Evolutionary conservation across 2,113 vertebrate genomes (phyloP), one percentile per base, ranked within the genome.

Genomic region (Ceyx melanurus): DNA sequence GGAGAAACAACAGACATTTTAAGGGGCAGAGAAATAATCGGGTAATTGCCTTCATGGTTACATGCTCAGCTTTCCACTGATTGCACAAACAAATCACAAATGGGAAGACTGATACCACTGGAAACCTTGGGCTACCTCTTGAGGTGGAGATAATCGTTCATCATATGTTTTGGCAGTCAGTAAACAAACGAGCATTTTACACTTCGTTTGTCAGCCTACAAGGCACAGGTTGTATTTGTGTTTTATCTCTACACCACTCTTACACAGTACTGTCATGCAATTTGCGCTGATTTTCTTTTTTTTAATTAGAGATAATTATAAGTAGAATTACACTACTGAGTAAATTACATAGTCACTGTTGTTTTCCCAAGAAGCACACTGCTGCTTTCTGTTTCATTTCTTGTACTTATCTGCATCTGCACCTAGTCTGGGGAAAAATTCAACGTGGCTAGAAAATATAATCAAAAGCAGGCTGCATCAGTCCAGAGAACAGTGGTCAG

Each of bases 101-200:
- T 61, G 61, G 62, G 76, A 86, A 74, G 85, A 66, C 0, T 68
- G 88, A 78, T 86, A 50, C 51, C 75, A 17, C 77, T 80, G 83
- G 72, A 93, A 95, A 89, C 61, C 82, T 62, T 82, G 75, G 68
- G 77, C 72, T 88, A 54, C 74, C 60, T 92, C 84, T n/a, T 0
- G 18, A 93, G 68, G 83, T 78, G 81, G 26, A 93, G 90, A 79
- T 82, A 92, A 82, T 73, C 2, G 11, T 81, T 94, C 86, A 65
- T 85, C 89, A 61, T 76, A 35, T 42, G 90, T 72, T 77, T 40
- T 62, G 51, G 77, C 68, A 89, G 81, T 70, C 90, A 76, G 73
- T 77, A 94, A 94, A 92, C 82, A 95, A 93, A 94, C 93, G 82
- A 71, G 79, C 13, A 2, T 70, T 89, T 90, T 65, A 84, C 66